phyloP scores from a whole-genome alignment of 2,113 vertebrate genomes.

The Dipodomys ordii region DNA sequence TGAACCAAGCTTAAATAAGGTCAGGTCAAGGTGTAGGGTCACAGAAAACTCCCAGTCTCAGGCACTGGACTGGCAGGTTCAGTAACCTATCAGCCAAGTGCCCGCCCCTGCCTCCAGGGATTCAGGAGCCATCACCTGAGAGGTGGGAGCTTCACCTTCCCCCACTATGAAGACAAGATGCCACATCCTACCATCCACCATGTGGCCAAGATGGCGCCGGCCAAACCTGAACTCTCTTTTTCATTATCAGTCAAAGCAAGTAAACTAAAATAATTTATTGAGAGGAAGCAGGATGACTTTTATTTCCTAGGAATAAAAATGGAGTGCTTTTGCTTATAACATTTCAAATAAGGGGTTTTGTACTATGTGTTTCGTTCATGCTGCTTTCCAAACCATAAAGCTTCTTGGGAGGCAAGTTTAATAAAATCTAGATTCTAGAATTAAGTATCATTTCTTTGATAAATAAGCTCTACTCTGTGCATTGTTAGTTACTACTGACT shows the following conservation, averaged over 20 bases:
- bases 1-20: too few species aligned
- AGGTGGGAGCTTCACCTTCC: too few species aligned
- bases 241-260: not conserved
- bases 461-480: not conserved
- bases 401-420: constrained; percentile 59
- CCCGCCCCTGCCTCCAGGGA: too few species aligned
- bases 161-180: too few species aligned
- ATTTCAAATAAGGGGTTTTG: constrained; percentile 19
- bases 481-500: constrained; percentile 41
- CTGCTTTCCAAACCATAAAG: constrained; percentile 70
- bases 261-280: constrained; percentile 36
- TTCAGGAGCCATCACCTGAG: too few species aligned
- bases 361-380: constrained; percentile 49
- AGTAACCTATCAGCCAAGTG: too few species aligned
- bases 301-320: constrained; percentile 60
- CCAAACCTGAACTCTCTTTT: too few species aligned
- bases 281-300: constrained; percentile 52
- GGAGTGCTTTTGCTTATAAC: constrained; percentile 15
- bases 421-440: constrained; percentile 55
- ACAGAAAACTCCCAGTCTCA: too few species aligned
- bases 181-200: too few species aligned
- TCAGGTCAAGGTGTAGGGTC: too few species aligned
- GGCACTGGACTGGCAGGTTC: too few species aligned
- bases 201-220: too few species aligned
- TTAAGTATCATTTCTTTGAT: constrained; percentile 44